A percentile compares a stretch with the other conserved stretches of the same genome.
These are phyloP conservation scores for Drosophila mayri DNA, from an alignment of 1,140 invertebrate genomes.

Conservation along the genomic window DNA sequence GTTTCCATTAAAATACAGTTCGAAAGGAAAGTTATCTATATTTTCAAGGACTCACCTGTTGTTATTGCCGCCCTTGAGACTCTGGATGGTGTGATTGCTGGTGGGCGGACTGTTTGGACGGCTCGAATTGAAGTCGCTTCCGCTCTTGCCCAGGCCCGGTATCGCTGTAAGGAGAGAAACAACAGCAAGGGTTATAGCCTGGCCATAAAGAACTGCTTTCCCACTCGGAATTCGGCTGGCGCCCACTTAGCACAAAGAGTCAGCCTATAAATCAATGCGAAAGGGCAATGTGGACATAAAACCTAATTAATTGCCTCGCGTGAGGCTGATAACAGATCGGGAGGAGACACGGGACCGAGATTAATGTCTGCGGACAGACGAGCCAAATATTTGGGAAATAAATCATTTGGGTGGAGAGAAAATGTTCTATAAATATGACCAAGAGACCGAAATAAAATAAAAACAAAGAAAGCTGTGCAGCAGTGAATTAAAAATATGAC, in stretches of 20 bases:
- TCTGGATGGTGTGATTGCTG: slow-evolving; percentile 81
- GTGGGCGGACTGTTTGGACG: slow-evolving; percentile 84
- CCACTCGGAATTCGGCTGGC: slow-evolving; percentile 47
- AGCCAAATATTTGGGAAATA: slow-evolving; percentile 46
- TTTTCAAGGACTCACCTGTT: slow-evolving; percentile 65
- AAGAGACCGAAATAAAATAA: no score
- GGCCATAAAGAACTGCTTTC: slow-evolving; percentile 40
- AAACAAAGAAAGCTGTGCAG: not conserved
- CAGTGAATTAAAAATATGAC: not conserved
- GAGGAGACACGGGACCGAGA: slow-evolving; percentile 28
- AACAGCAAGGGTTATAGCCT: slow-evolving; percentile 3
- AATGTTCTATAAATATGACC: slow-evolving; percentile 31
- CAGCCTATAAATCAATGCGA: slow-evolving; percentile 70
- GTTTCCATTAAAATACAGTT: not conserved
- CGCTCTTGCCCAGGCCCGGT: slow-evolving; percentile 82
- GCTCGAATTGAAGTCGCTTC: slow-evolving; percentile 76
- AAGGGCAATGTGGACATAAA: slow-evolving; percentile 68
- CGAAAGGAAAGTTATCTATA: not conserved
- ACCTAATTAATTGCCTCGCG: slow-evolving; percentile 73
- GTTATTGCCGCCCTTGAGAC: slow-evolving; percentile 79
- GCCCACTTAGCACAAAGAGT: slow-evolving; percentile 55
- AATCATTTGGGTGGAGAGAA: slow-evolving; percentile 48
- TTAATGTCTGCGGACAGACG: slow-evolving; percentile 48
- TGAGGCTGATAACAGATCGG: slow-evolving; percentile 52
- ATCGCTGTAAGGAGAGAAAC: slow-evolving; percentile 61